A percentile compares a stretch with the other conserved stretches of the same genome.
Evolutionary conservation across 2,797 vertebrate species (phyloP).

Genomic region (Falco naumanni): DNA sequence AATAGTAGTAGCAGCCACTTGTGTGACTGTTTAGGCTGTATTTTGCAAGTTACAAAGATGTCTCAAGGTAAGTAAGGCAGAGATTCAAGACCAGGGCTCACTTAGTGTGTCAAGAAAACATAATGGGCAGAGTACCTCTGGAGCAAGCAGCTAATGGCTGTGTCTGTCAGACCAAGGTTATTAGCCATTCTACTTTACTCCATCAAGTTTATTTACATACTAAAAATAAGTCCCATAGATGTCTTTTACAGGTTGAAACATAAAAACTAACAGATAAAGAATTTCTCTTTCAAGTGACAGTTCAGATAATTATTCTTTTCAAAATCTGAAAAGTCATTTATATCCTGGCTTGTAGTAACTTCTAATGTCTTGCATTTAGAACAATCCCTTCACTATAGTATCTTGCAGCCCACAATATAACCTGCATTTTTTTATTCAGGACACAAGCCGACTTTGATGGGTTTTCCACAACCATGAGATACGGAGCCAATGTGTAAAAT

Average conservation of each 20-base stretch:
- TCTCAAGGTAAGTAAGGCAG: not conserved
- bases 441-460: not conserved
- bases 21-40: not conserved
- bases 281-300: not conserved
- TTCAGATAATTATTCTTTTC: slow-evolving; percentile 28
- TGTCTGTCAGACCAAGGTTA: not conserved
- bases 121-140: not conserved
- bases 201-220: not conserved
- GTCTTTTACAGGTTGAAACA: not conserved
- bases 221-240: not conserved
- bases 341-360: not conserved
- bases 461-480: not conserved
- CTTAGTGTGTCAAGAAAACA: not conserved
- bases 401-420: not conserved
- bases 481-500: not conserved
- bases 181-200: not conserved
- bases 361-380: not conserved
- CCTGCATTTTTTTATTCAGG: not conserved
- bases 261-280: not conserved
- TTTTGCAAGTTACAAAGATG: not conserved
- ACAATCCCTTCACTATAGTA: not conserved
- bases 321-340: slow-evolving; percentile 28
- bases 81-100: not conserved
- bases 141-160: not conserved
- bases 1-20: not conserved